These are phyloP conservation scores for Eilema caniola DNA, from an alignment of 2,888 invertebrate genomes.

Conservation along the genomic window DNA sequence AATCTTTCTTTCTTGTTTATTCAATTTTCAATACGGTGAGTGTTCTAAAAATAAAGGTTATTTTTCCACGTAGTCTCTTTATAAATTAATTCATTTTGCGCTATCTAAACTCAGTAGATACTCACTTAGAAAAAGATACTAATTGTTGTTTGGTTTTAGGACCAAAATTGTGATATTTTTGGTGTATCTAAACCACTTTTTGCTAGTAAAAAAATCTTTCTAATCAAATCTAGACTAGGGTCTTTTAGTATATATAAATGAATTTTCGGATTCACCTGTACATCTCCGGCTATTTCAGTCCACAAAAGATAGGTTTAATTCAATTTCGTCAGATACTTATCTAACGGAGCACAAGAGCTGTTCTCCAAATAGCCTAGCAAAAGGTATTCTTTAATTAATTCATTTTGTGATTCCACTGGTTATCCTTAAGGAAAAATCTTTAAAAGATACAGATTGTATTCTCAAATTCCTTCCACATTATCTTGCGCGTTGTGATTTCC, in stretches of 20 bases:
- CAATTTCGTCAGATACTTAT: slow-evolving; percentile 19
- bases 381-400: slow-evolving; percentile 13
- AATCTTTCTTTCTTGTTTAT: neutral
- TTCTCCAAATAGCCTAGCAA: neutral
- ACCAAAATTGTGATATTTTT: neutral
- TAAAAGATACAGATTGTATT: neutral
- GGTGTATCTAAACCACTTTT: neutral
- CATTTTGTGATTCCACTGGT: neutral
- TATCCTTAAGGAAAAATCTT: slow-evolving; percentile 1
- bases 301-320: slow-evolving; percentile 14
- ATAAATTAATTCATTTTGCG: no score
- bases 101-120: neutral
- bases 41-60: no score
- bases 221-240: neutral
- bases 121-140: neutral
- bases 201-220: neutral
- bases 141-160: neutral
- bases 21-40: neutral
- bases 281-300: neutral
- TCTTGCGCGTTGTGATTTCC: neutral
- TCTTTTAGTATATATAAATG: neutral
- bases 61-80: no score
- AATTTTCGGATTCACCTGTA: neutral
- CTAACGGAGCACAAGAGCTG: slow-evolving; percentile 12
- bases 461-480: neutral